phyloP scores from a whole-genome alignment of 2,113 vertebrate species.

The Bostrychus sinensis region DNA sequence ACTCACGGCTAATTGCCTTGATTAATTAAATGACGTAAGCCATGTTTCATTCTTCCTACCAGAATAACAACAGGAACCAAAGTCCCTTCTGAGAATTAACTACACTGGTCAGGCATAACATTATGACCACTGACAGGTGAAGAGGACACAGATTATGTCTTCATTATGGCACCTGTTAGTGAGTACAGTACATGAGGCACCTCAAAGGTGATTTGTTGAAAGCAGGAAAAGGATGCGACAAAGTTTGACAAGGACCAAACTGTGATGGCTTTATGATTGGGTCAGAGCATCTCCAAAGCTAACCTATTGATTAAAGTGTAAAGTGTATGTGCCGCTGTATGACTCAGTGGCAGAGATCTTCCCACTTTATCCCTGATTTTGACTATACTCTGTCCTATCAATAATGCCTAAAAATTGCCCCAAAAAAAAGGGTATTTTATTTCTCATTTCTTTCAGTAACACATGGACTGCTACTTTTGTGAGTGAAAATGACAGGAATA shows the following conservation, averaged over 20 bases:
- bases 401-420: too few species aligned
- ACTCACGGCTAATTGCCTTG: neutral
- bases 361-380: too few species aligned
- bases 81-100: conserved; percentile 31
- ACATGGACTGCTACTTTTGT: neutral
- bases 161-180: neutral
- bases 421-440: too few species aligned
- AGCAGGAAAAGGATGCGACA: neutral
- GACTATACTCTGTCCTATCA: too few species aligned
- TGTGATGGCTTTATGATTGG: neutral
- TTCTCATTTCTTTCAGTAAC: too few species aligned
- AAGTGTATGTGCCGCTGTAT: too few species aligned
- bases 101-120: neutral
- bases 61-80: conserved; percentile 25
- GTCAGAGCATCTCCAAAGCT: too few species aligned
- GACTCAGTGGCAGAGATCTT: too few species aligned
- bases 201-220: neutral
- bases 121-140: neutral
- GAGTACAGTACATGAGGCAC: neutral
- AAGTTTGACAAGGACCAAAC: neutral
- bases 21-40: neutral
- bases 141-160: neutral
- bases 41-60: neutral
- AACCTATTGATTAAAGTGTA: too few species aligned
- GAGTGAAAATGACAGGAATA: neutral